A percentile compares a stretch with the other conserved stretches of the same genome.
Conservation (phyloP, 2,888 invertebrate genomes). For the Nemoura dubitans region DNA sequence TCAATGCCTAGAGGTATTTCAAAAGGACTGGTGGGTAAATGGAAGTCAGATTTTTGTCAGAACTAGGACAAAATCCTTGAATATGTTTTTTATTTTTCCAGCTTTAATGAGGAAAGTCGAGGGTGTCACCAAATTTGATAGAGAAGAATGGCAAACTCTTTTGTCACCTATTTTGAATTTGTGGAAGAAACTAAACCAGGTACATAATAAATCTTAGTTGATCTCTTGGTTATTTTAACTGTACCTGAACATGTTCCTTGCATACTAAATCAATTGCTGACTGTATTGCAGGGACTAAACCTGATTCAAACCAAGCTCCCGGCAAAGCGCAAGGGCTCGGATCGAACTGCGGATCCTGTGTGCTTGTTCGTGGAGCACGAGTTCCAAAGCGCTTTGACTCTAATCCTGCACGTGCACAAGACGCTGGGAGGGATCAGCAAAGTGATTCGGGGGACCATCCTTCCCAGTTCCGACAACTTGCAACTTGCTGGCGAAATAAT, state of each 20-base stretch:
- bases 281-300: conserved; percentile 55
- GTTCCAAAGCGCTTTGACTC: conserved; percentile 65
- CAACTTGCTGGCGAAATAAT: conserved; percentile 63
- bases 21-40: too few relatives aligned
- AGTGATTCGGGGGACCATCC: conserved; percentile 67
- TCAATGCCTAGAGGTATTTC: too few relatives aligned
- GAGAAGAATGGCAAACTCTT: conserved; percentile 66
- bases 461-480: conserved; percentile 62
- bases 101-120: conserved; percentile 60
- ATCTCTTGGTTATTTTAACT: too few relatives aligned
- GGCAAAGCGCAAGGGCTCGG: conserved; percentile 52
- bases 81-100: conserved; percentile 49
- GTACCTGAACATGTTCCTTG: too few relatives aligned
- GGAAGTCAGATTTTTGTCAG: too few relatives aligned
- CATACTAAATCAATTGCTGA: too few relatives aligned
- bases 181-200: conserved; percentile 84
- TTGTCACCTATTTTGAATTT: conserved; percentile 76
- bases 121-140: conserved; percentile 62
- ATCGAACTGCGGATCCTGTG: conserved; percentile 61
- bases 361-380: conserved; percentile 72
- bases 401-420: conserved; percentile 71
- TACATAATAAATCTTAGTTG: conserved; percentile 9
- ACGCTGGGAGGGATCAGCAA: conserved; percentile 68
- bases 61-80: too few relatives aligned
- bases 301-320: conserved; percentile 55